Conservation (phyloP, 2,888 invertebrate genomes). For the Prosapia bicincta region DNA sequence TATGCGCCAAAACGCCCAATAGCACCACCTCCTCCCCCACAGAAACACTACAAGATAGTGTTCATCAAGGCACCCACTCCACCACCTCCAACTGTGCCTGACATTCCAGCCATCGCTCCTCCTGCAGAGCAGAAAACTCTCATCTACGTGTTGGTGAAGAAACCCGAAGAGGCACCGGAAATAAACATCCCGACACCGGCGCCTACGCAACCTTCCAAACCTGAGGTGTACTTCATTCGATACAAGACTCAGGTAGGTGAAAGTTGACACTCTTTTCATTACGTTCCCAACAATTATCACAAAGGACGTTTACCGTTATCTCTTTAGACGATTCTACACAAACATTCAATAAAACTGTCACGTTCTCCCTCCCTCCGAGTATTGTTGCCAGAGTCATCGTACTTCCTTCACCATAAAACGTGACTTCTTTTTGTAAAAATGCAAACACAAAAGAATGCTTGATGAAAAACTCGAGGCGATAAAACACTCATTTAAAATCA, state of each 20-base stretch:
- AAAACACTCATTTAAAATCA: no score
- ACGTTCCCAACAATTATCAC: not conserved
- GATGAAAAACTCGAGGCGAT: no score
- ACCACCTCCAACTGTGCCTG: slow-evolving; percentile 51
- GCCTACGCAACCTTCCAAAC: slow-evolving; percentile 83
- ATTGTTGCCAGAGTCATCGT: no score
- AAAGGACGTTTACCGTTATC: not conserved
- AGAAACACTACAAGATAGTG: slow-evolving; percentile 81
- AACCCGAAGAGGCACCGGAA: slow-evolving; percentile 79
- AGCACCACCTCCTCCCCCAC: slow-evolving; percentile 54
- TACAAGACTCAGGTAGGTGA: slow-evolving; percentile 73
- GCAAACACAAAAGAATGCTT: no score
- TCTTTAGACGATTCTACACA: not conserved
- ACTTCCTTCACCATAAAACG: no score
- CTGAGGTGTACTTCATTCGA: slow-evolving; percentile 87
- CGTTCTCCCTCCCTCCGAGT: no score
- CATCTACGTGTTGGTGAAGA: slow-evolving; percentile 85
- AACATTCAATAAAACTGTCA: not conserved
- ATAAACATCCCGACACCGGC: slow-evolving; percentile 73
- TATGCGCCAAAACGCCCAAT: slow-evolving; percentile 61
- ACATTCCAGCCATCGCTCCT: slow-evolving; percentile 57
- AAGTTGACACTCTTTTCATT: not conserved
- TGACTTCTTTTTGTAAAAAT: no score
- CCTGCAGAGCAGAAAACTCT: slow-evolving; percentile 88
- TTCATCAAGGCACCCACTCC: slow-evolving; percentile 69